These are phyloP conservation scores for Dendrolimus pini DNA, from an alignment of 2,888 invertebrate species.

Conservation along the genomic window DNA sequence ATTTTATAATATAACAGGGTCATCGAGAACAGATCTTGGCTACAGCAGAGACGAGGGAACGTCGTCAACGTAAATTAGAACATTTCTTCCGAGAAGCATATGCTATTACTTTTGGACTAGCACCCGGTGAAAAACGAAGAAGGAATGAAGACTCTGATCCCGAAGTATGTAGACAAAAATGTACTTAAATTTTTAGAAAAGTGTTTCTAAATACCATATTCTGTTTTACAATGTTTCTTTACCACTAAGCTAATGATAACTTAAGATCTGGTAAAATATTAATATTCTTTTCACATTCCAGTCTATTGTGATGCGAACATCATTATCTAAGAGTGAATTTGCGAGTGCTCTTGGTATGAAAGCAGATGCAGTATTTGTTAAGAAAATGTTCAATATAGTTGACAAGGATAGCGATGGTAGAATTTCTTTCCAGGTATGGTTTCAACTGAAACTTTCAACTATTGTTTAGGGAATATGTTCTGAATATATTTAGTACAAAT, in stretches of 20 bases:
- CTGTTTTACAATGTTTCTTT: background rate
- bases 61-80: constrained; percentile 93
- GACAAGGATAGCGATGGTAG: constrained; percentile 95
- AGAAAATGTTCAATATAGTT: constrained; percentile 98
- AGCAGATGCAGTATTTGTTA: constrained; percentile 94
- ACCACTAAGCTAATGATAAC: background rate
- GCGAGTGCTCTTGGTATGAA: constrained; percentile 97
- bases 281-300: constrained; percentile 25
- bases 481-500: no score
- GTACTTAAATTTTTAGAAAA: no score
- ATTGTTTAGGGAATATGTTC: no score
- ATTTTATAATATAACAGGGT: constrained; percentile 45
- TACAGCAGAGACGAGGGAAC: constrained; percentile 94
- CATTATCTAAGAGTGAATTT: constrained; percentile 93
- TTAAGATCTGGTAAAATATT: background rate
- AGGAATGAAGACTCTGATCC: constrained; percentile 86
- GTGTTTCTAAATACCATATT: no score
- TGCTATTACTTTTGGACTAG: constrained; percentile 91
- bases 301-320: constrained; percentile 95
- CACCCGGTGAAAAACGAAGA: constrained; percentile 89
- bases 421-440: constrained; percentile 90
- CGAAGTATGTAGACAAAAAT: constrained; percentile 67
- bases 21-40: constrained; percentile 91
- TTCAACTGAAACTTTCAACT: no score
- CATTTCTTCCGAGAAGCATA: constrained; percentile 98